These are phyloP conservation scores for Aegotheles bennettii DNA, from an alignment of 2,113 vertebrate genomes.

Conservation along the genomic window DNA sequence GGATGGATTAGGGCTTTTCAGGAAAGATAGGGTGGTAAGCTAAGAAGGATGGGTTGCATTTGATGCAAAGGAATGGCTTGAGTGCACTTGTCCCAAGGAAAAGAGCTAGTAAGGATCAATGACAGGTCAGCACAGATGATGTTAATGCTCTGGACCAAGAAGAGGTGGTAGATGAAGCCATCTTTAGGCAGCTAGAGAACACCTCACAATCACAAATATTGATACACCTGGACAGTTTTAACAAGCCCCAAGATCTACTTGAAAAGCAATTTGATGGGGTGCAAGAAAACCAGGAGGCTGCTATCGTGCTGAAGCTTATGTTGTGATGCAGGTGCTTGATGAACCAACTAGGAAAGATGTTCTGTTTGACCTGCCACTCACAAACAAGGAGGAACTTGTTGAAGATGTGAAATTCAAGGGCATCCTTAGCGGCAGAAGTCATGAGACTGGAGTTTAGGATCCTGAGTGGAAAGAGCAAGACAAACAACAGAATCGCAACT, in stretches of 20 bases:
- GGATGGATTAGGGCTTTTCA: not conserved
- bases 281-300: not conserved
- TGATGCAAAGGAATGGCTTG: not conserved
- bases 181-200: not conserved
- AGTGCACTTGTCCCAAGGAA: not conserved
- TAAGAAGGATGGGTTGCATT: not conserved
- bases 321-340: not conserved
- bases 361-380: not conserved
- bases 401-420: not conserved
- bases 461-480: not conserved
- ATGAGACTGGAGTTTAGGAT: not conserved
- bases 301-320: not conserved
- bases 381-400: not conserved
- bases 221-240: not conserved
- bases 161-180: not conserved
- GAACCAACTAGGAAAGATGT: not conserved
- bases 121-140: not conserved
- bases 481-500: not conserved
- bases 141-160: not conserved
- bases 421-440: not conserved
- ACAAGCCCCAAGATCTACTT: not conserved
- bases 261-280: not conserved
- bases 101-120: not conserved
- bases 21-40: not conserved
- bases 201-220: not conserved